Evolutionary conservation across 1,140 invertebrate genomes (phyloP).

Genomic region (Heliconius congener): DNA sequence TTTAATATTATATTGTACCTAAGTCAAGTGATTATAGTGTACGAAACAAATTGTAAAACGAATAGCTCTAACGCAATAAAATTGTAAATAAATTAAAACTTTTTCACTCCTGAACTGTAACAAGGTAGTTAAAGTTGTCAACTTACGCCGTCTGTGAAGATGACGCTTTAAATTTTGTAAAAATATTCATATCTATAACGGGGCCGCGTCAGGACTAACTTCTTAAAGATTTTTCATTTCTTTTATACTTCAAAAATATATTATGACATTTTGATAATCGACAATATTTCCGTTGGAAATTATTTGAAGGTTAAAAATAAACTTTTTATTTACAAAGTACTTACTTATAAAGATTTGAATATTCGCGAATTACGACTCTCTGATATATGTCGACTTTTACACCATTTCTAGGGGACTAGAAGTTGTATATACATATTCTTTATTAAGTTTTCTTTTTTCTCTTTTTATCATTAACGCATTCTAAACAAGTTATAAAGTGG

Average conservation of each 20-base stretch:
- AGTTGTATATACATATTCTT: too few species aligned
- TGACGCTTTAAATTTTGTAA: slow-evolving; percentile 13
- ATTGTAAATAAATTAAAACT: background rate
- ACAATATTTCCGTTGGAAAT: background rate
- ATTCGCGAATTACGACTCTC: too few species aligned
- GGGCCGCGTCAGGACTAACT: background rate
- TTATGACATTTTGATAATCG: background rate
- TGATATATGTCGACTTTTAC: background rate
- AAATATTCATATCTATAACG: slow-evolving; percentile 20
- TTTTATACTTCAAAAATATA: background rate
- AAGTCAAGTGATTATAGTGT: background rate
- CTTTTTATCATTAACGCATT: too few species aligned
- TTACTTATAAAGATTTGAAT: too few species aligned
- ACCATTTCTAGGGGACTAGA: too few species aligned
- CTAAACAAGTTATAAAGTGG: too few species aligned
- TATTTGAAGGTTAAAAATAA: background rate
- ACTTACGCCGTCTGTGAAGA: background rate
- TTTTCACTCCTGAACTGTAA: background rate
- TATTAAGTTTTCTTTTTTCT: too few species aligned
- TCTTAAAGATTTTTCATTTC: background rate
- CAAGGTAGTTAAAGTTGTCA: slow-evolving; percentile 28
- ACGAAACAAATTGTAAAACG: background rate
- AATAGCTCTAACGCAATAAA: background rate
- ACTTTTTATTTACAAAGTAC: too few species aligned
- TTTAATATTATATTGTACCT: too few species aligned